A percentile compares a stretch with the other conserved stretches of the same genome.
These are phyloP conservation scores for Alloscopus bannaensis DNA, from an alignment of 2,888 invertebrate species.

Conservation along the genomic window DNA sequence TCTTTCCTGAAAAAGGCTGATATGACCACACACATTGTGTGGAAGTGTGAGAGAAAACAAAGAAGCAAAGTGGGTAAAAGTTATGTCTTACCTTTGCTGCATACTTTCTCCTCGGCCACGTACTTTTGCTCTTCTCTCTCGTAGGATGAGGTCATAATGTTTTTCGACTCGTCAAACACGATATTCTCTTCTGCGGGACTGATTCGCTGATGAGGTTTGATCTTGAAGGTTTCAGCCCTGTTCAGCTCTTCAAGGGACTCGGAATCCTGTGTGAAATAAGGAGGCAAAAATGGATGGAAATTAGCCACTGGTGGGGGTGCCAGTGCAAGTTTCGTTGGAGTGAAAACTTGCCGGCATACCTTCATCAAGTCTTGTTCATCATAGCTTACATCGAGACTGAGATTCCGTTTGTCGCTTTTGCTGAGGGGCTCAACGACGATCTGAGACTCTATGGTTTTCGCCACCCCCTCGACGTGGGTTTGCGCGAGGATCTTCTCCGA, in stretches of 20 bases:
- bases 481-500: slow-evolving; percentile 83
- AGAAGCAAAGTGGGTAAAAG: too few species aligned
- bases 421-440: slow-evolving; percentile 73
- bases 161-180: slow-evolving; percentile 66
- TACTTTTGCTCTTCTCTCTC: slow-evolving; percentile 73
- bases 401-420: slow-evolving; percentile 77
- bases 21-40: slow-evolving; percentile 2
- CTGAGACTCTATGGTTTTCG: slow-evolving; percentile 70
- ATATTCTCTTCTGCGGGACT: slow-evolving; percentile 67
- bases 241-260: slow-evolving; percentile 77
- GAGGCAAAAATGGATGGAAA: background rate
- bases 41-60: background rate
- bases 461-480: slow-evolving; percentile 77
- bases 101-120: slow-evolving; percentile 73
- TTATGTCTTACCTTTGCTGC: slow-evolving; percentile 68
- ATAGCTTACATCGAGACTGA: slow-evolving; percentile 78
- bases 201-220: slow-evolving; percentile 43
- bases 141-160: slow-evolving; percentile 72
- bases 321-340: background rate
- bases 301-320: too few species aligned
- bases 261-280: too few species aligned
- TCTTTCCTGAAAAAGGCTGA: too few species aligned
- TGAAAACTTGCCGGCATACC: slow-evolving; percentile 76
- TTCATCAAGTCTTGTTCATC: slow-evolving; percentile 84
- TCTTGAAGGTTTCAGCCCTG: slow-evolving; percentile 70